Evolutionary conservation across 2,888 invertebrate genomes (phyloP).

Genomic region (Volucella inflata): DNA sequence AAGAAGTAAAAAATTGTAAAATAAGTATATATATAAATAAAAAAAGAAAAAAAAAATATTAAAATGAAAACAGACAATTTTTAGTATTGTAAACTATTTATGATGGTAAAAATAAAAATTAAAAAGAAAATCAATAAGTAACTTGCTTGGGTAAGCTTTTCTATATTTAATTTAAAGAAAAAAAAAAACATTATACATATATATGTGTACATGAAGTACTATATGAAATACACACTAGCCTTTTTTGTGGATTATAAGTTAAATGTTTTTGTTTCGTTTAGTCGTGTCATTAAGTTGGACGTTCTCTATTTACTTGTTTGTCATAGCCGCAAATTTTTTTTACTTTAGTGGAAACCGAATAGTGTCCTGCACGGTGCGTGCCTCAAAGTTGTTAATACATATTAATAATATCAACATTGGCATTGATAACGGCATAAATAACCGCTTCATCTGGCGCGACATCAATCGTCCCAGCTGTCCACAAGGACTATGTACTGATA

Average conservation of each 20-base stretch:
- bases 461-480: no score
- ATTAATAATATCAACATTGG: no score
- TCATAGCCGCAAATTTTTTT: no score
- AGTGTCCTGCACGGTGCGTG: rapidly evolving
- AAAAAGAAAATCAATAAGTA: conserved; percentile 38
- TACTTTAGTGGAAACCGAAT: no score
- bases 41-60: conserved; percentile 50
- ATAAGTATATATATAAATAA: conserved; percentile 71
- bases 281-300: conserved; percentile 37
- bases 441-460: no score
- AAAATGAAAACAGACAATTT: conserved; percentile 70
- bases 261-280: conserved; percentile 23
- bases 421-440: no score
- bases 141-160: conserved; percentile 73
- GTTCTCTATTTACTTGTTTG: not conserved
- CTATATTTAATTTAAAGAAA: conserved; percentile 44
- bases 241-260: conserved; percentile 32
- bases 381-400: no score
- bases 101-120: conserved; percentile 71
- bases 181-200: conserved; percentile 21
- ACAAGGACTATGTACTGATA: no score
- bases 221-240: conserved; percentile 52
- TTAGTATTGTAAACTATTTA: conserved; percentile 76
- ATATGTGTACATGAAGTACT: conserved; percentile 37
- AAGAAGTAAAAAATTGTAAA: conserved; percentile 62